phyloP scores from a whole-genome alignment of 2,888 invertebrate genomes.

The Meiosimyza platycephala region DNA sequence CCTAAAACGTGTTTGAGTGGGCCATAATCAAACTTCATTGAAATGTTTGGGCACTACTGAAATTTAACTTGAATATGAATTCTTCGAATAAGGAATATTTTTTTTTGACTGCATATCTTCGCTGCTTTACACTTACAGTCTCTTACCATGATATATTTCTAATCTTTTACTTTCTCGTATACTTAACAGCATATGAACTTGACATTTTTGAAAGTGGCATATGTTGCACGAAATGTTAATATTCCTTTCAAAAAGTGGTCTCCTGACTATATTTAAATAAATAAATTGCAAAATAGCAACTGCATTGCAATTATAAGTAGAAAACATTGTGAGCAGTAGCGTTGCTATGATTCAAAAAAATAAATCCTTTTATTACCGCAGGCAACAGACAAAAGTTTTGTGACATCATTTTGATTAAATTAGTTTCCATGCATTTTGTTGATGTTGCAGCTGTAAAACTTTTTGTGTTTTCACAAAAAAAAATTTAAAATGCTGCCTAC shows the following conservation, averaged over 20 bases:
- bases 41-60: no score
- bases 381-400: slow-evolving; percentile 14
- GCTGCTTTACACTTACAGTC: no score
- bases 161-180: no score
- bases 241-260: not conserved
- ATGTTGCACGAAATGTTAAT: slow-evolving; percentile 29
- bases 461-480: no score
- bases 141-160: no score
- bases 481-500: no score
- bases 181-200: no score
- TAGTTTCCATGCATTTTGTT: slow-evolving; percentile 8
- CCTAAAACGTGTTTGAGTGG: no score
- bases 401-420: slow-evolving; percentile 22
- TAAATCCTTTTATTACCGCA: not conserved
- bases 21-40: no score
- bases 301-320: slow-evolving; percentile 13
- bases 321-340: not conserved
- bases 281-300: slow-evolving; percentile 3
- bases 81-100: no score
- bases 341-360: not conserved
- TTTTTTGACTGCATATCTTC: no score
- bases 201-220: not conserved
- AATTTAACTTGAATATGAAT: no score
- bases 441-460: not conserved
- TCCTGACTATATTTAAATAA: not conserved